Evolutionary conservation across 2,113 vertebrate species (phyloP), one percentile per base, ranked within the genome.

Genomic region (Hepsetus odoe): DNA sequence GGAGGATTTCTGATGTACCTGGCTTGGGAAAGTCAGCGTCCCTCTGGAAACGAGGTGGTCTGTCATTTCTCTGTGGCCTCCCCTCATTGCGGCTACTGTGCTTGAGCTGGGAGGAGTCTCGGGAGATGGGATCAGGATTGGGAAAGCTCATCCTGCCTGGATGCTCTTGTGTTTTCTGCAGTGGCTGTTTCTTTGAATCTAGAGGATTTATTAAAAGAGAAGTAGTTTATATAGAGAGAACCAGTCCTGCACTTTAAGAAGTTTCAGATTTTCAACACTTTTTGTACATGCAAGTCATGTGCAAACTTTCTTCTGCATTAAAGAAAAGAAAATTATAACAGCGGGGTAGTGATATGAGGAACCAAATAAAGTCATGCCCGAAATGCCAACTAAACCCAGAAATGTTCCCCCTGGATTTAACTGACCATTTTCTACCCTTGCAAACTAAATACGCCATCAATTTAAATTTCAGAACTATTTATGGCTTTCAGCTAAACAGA

Each of bases 41-140:
- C 85, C 88, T 94, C 89, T 96, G 94, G 87, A 99, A 99, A 77
- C 96, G 96, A 82, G 97, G 97, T 0, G 97, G 96, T 79, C 95
- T 94, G 85, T 98, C 96, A 56, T 95, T 96, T 84, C 96, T 93
- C 76, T 92, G 95, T 46, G 87, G 89, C 49, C 95, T 93, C 68
- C 90, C 89, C 71, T 97, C 95, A 77, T 92, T 94, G 70, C 96
- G 92, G 28, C 91, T 87, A 80, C 92, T 64, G 61, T 94, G 92
- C 85, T 91, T 95, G 84, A 83, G 83, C 68, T 94, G 94, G 84
- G 83, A 87, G 32, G 87, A 61, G 30, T 95, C 95, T 92, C 94
- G 96, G 84, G 93, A 51, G 86, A 92, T 88, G 75, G 92, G 72
- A 70, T 91, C 95, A 4, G 95, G 92, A 79, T 94, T 94, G 72